A percentile compares a stretch with the other conserved stretches of the same genome.
These are phyloP conservation scores for Pangasius djambal DNA, from an alignment of 2,797 vertebrate genomes.

Conservation along the genomic window DNA sequence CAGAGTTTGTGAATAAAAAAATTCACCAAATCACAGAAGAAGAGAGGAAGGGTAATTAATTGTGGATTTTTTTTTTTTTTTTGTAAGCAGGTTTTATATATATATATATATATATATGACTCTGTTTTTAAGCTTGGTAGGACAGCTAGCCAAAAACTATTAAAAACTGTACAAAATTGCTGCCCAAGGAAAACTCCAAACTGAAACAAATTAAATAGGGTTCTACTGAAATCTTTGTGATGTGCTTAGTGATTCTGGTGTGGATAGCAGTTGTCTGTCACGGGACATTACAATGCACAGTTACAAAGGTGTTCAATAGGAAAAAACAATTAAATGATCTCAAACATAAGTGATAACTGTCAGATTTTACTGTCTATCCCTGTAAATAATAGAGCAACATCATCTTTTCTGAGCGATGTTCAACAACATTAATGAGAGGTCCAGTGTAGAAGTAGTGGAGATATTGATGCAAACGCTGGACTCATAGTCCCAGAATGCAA, in stretches of 20 bases:
- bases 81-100: too few species aligned
- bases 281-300: background rate
- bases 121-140: background rate
- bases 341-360: background rate
- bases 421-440: background rate
- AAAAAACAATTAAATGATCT: background rate
- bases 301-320: background rate
- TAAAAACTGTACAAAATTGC: background rate
- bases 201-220: background rate
- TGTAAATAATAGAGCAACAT: background rate
- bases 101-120: background rate
- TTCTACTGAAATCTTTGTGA: background rate
- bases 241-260: background rate
- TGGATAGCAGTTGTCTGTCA: background rate
- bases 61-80: background rate
- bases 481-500: background rate
- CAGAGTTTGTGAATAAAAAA: conserved; percentile 95
- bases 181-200: background rate
- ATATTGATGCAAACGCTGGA: background rate
- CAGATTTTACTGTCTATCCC: background rate
- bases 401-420: background rate
- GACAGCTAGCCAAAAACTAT: background rate
- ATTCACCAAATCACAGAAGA: conserved; percentile 96
- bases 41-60: conserved; percentile 88
- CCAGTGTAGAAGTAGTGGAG: background rate